phyloP scores from a whole-genome alignment of 1,140 invertebrate genomes.

The Drosophila lowei region DNA sequence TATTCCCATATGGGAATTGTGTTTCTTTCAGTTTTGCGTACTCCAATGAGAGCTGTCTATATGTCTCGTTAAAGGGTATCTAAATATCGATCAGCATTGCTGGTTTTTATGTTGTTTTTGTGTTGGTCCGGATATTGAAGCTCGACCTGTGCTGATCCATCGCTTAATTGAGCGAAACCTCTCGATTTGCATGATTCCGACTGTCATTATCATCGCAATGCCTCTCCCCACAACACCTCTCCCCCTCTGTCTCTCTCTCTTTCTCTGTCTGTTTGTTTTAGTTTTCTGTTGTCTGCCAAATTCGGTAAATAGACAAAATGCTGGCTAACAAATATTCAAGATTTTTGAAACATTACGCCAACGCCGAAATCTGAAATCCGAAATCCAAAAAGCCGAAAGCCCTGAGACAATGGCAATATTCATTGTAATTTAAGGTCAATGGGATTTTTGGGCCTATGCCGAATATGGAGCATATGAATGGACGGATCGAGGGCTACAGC shows the following conservation, averaged over 20 bases:
- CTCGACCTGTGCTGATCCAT: constrained; percentile 14
- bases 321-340: constrained; percentile 20
- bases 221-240: background rate
- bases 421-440: constrained; percentile 48
- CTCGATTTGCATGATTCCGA: constrained; percentile 46
- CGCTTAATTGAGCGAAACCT: constrained; percentile 47
- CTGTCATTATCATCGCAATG: constrained; percentile 4
- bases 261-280: background rate
- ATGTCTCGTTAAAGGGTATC: background rate
- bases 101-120: background rate
- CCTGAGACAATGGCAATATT: constrained; percentile 18
- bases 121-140: constrained; percentile 41
- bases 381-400: background rate
- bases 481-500: constrained; percentile 1
- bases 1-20: background rate
- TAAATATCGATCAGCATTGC: background rate
- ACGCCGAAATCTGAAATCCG: constrained; percentile 9
- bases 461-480: too few relatives aligned
- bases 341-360: constrained; percentile 57
- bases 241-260: background rate
- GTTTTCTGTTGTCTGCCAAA: constrained; percentile 17
- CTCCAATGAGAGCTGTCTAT: too few relatives aligned
- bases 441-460: constrained; percentile 18
- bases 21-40: background rate
- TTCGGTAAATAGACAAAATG: constrained; percentile 43